Base-by-base conservation (phyloP, 1,140 invertebrate species). In the Lethocerus indicus region DNA sequence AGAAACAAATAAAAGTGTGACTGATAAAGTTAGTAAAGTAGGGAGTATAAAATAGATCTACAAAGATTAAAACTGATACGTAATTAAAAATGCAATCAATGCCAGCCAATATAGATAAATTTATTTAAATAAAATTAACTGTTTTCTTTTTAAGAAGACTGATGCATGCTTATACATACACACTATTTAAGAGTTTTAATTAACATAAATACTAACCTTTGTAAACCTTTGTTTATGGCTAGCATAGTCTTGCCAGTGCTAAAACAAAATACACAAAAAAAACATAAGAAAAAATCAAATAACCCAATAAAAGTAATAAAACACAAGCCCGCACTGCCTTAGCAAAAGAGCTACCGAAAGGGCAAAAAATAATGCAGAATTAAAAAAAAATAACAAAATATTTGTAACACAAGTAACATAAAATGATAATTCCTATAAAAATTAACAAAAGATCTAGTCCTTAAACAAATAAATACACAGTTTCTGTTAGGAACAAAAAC, bases 161-260 rank as follows among this genome's bases (percentile, higher is more conserved):
- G 23, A 42, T 21, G n/a, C 40, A 42, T 42, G 40, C 40, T 42
- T 24, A 42, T n/a, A n/a, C n/a, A 42, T 42, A 42, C 40, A 42
- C 21, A 47, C 21, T 26, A 47, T 28, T 28, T 36, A 16, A 35
- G 27, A 16, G 7, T 47, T 47, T 23, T 45, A 45, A 18, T 47
- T 21, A 47, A 35, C 45, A 47, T 25, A 65, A 67, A 69, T 74
- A 76, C 73, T 76, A 79, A 86, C 78, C 82, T 80, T 71, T 83
- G 81, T 67, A 86, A 75, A 69, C 81, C 83, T 77, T 85, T 87
- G 75, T 84, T 85, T 75, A 85, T 83, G 70, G 82, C 81, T 71
- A 86, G 78, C 69, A 86, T 74, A 64, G 81, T 79, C 74, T 84
- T 87, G 70, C 74, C 74, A 72, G 72, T 71, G 73, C 73, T 76